Base-by-base conservation (phyloP, 2,797 vertebrate genomes). In the Lerista edwardsae region DNA sequence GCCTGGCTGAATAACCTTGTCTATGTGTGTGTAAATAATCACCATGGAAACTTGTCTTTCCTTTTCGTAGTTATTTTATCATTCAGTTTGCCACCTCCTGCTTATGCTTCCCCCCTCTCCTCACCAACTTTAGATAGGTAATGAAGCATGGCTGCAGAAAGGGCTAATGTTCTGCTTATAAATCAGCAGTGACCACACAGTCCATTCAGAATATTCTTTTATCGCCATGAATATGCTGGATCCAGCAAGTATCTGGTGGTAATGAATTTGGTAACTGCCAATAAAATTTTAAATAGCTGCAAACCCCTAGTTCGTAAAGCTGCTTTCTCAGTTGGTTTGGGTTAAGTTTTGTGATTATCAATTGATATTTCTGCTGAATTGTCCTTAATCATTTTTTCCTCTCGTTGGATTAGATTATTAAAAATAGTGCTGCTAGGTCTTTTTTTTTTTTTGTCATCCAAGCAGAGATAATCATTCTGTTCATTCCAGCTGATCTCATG, bases 241-340 rank as follows among this genome's bases (percentile, higher is more conserved):
- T 84, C 82, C 55, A 65, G 41, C 79, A 83, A 84, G 59, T 88
- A 90, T 65, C 41, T 69, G 34, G 75, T 65, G 71, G 41, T 84
- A 85, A 91, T 80, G 76, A 91, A 85, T 78, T 75, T 10, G 1
- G 39, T 89, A 91, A 94, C 86, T 90, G 92, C 90, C 84, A 90
- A 89, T 92, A 94, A 93, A 93, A 94, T 90, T 21, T 91, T 84
- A 93, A 95, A 94, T 85, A 91, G 76, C 91, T 94, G 78, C 84
- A 95, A 88, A 94, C 91, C 91, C 83, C 87, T 76, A 87, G 83
- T 91, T 93, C 79, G 80, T 91, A 82, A 90, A 92, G 87, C 91
- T 85, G 1, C 85, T 90, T 73, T 84, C 83, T 84, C 83, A 68
- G 61, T 87, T 79, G 1, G 82, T 85, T 91, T 86, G 55, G 77